Conservation (phyloP, 2,113 vertebrate species). For the Terrapene triunguis region DNA sequence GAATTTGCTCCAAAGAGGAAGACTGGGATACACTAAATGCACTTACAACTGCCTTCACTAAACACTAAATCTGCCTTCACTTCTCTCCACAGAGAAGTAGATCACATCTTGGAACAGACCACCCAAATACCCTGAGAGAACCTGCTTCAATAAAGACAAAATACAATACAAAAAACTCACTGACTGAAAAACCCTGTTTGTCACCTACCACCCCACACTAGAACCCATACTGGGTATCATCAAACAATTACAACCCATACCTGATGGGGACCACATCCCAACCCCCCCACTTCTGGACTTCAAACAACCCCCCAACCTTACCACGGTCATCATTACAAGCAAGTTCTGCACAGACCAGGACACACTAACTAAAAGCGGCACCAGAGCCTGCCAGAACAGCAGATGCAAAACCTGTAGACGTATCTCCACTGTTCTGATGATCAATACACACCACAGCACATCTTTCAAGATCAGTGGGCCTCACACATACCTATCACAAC, state of each 20-base stretch:
- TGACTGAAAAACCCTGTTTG: not conserved
- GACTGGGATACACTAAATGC: not conserved
- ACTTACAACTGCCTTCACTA: not conserved
- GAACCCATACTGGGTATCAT: not conserved
- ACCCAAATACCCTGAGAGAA: not conserved
- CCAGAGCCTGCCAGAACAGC: not conserved
- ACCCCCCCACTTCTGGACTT: not conserved
- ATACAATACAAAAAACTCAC: not conserved
- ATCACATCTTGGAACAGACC: not conserved
- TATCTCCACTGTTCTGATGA: not conserved
- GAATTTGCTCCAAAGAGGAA: not conserved
- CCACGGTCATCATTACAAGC: not conserved
- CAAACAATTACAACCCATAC: not conserved
- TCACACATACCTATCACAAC: not conserved
- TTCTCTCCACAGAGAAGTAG: not conserved
- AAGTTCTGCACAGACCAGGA: not conserved
- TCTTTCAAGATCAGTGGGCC: not conserved
- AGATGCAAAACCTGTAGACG: not conserved
- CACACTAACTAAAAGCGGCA: not conserved
- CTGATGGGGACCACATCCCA: not conserved
- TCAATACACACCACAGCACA: not conserved
- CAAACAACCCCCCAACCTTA: not conserved
- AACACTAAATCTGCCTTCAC: not conserved
- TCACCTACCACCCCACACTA: not conserved
- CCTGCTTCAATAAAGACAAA: not conserved